A percentile compares a stretch with the other conserved stretches of the same genome.
Conservation (phyloP, 2,113 vertebrate species). For the Microtus ochrogaster region DNA sequence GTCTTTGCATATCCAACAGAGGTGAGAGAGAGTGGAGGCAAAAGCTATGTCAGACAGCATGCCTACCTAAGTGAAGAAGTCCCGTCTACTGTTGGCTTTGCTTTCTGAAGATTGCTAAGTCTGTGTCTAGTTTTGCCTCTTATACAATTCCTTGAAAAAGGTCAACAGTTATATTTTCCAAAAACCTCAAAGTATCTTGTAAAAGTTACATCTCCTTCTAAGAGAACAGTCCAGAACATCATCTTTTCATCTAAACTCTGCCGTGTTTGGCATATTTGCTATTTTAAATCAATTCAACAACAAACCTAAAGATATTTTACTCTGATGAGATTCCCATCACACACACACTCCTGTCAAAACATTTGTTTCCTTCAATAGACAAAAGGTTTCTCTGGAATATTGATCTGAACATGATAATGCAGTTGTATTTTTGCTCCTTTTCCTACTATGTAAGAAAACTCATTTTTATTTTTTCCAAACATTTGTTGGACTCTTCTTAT, state of each 20-base stretch:
- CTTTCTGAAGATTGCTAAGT: background rate
- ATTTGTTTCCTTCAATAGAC: background rate
- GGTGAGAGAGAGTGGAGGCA: background rate
- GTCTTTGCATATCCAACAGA: background rate
- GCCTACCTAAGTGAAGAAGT: background rate
- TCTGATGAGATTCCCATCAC: background rate
- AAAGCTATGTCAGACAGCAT: background rate
- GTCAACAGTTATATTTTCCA: background rate
- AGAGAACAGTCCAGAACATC: background rate
- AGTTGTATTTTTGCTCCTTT: background rate
- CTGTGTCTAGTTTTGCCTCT: background rate
- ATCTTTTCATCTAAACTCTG: background rate
- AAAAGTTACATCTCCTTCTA: background rate
- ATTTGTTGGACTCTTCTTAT: background rate
- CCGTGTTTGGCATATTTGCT: background rate
- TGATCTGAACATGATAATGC: background rate
- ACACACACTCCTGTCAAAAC: background rate
- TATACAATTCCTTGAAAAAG: background rate
- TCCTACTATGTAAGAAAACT: background rate
- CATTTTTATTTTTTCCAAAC: background rate
- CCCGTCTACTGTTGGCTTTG: background rate
- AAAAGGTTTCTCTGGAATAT: background rate
- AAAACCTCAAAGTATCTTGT: slow-evolving; percentile 10
- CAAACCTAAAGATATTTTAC: background rate
- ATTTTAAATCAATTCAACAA: slow-evolving; percentile 30